A percentile compares a stretch with the other conserved stretches of the same genome.
Evolutionary conservation across 1,140 invertebrate genomes (phyloP).

Genomic region (Macrobrachium nipponense): DNA sequence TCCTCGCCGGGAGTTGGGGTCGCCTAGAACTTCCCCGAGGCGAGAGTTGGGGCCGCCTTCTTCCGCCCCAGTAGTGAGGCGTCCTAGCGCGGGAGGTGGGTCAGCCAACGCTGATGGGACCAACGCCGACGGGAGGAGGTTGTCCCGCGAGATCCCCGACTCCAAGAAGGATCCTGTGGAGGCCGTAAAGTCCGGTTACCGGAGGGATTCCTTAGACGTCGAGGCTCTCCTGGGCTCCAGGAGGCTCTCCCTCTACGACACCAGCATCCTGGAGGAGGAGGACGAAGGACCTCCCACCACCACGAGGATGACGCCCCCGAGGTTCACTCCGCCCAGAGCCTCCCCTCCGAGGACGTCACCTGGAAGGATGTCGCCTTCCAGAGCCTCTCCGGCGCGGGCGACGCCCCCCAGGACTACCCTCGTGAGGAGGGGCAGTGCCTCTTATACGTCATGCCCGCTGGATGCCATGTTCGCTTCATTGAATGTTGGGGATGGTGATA

Average conservation of each 20-base stretch:
- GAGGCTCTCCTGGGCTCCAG: slow-evolving; percentile 53
- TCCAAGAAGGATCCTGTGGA: no score
- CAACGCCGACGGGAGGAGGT: no score
- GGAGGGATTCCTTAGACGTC: slow-evolving; percentile 61
- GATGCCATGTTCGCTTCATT: no score
- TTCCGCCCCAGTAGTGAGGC: neutral
- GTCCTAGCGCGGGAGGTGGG: slow-evolving; percentile 5
- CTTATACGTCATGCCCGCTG: no score
- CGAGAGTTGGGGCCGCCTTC: slow-evolving; percentile 8
- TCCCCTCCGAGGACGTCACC: slow-evolving; percentile 28
- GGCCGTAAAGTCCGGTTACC: slow-evolving; percentile 21
- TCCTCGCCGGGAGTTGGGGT: slow-evolving; percentile 32
- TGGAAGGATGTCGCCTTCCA: neutral
- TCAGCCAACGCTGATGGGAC: no score
- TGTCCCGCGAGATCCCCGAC: no score
- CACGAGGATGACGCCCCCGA: slow-evolving; percentile 22
- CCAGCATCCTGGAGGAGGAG: slow-evolving; percentile 55
- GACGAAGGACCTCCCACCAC: slow-evolving; percentile 26
- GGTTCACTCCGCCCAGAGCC: slow-evolving; percentile 46
- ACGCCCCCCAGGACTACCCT: neutral
- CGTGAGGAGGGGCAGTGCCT: no score
- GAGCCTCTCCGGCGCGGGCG: slow-evolving; percentile 26
- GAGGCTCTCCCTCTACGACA: slow-evolving; percentile 56
- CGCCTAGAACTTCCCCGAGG: slow-evolving; percentile 18
- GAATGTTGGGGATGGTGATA: no score